Base-by-base conservation (phyloP, 2,113 vertebrate genomes). In the Paedocypris sp. region DNA sequence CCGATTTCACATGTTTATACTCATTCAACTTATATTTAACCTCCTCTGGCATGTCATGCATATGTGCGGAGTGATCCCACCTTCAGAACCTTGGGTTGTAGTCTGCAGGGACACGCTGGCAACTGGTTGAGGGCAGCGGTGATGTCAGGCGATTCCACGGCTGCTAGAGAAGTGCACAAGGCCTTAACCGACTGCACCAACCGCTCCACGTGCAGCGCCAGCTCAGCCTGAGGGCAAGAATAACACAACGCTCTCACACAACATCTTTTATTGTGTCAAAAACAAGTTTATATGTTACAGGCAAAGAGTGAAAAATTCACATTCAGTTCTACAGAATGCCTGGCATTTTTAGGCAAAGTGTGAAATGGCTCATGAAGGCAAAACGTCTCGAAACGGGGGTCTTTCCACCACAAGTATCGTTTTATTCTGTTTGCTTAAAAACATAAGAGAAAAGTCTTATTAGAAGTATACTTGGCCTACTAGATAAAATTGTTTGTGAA, bases 161-260 rank as follows among this genome's bases (percentile, higher is more conserved):
- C 83, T 0, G 93, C 93, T 10, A 98, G 73, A 1, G 91, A 91
- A 1, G 79, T 94, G 81, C 93, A 97, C 70, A 97, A 88, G 38
- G 91, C 93, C 81, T 93, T 93, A 52, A 97, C 89, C 0, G 94
- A 92, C 80, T 98, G 93, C 67, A 98, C 87, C 51, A 96, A 86
- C 19, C 93, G 84, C 74, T 94, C 93, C 0, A 95, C 91, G 10
- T 90, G 89, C 66, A 88, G 74, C 0, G 79, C 77, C 38, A 93
- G 74, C 29, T 98, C 92, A 39, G 61, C 84, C 92, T 98, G 73
- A 42, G 23, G 31, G 31, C 36, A 5, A 49, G 3, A 47, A 60
- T n/a, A 6, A 29, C 5, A 43, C 4, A n/a, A n/a, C n/a, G n/a
- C n/a, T n/a, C n/a, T n/a, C n/a, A n/a, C n/a, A n/a, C n/a, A n/a